phyloP scores from a whole-genome alignment of 2,113 vertebrate species.

The Daphoenositta chrysoptera region DNA sequence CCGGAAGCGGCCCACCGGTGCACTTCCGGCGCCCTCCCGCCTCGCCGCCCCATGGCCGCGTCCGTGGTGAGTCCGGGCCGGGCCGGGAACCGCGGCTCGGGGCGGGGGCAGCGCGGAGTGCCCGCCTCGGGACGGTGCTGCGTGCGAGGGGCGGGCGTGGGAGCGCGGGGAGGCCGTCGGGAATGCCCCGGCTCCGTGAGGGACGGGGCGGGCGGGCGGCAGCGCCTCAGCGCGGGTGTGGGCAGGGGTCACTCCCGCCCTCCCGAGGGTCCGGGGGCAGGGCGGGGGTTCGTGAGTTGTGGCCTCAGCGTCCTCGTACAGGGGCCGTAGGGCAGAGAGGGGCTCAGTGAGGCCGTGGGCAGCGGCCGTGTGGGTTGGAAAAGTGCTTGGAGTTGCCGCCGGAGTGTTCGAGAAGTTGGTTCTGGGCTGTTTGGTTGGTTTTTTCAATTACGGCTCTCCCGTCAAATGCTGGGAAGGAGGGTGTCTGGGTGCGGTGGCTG shows the following conservation, averaged over 20 bases:
- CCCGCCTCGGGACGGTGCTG: background rate
- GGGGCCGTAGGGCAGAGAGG: background rate
- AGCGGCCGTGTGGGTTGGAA: rapidly evolving
- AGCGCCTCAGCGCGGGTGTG: background rate
- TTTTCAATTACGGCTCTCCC: background rate
- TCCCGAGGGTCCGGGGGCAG: background rate
- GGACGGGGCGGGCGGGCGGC: background rate
- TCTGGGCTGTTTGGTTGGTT: background rate
- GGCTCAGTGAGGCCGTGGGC: background rate
- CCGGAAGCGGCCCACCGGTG: background rate
- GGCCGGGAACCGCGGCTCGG: background rate
- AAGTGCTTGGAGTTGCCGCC: rapidly evolving
- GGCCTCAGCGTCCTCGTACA: background rate
- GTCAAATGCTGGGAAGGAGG: background rate
- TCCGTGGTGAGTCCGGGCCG: background rate
- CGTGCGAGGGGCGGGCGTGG: no score
- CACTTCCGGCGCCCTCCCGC: background rate
- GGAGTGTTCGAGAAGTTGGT: no score
- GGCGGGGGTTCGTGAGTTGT: rapidly evolving
- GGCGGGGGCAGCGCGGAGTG: background rate
- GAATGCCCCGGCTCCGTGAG: background rate
- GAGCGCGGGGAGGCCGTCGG: no score
- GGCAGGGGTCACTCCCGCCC: background rate
- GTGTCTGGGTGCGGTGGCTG: background rate
- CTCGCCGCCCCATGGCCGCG: background rate